Percentiles rank a stretch among this genome's conserved stretches.
Conservation (phyloP, 30 jellyfish, hydroid and myxozoan species). For the Morbakka virulenta region DNA sequence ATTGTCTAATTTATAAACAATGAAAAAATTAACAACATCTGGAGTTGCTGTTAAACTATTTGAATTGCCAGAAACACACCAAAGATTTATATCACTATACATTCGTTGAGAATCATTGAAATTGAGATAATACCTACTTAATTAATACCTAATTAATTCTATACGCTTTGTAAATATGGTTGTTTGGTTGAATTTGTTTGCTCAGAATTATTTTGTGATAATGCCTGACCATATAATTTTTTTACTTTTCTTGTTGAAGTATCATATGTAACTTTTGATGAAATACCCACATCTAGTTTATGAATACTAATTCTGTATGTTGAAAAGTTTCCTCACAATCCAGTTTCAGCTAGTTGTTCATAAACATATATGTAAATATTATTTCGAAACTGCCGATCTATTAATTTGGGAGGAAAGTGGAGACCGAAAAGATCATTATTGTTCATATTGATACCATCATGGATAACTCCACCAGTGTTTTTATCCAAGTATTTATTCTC, state of each 20-base stretch:
- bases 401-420: constrained; percentile 14
- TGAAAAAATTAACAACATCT: constrained; percentile 24
- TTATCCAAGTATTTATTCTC: too few species aligned
- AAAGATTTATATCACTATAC: constrained; percentile 37
- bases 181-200: constrained; percentile 32
- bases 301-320: constrained; percentile 22
- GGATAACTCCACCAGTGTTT: too few species aligned
- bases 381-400: too few species aligned
- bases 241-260: constrained; percentile 53
- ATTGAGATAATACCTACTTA: too few species aligned
- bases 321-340: constrained; percentile 29
- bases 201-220: constrained; percentile 33
- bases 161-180: constrained; percentile 26
- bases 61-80: constrained; percentile 12
- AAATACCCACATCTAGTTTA: constrained; percentile 19
- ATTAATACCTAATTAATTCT: too few species aligned
- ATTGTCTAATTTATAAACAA: constrained; percentile 12
- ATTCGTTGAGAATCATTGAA: constrained; percentile 32
- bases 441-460: constrained; percentile 12
- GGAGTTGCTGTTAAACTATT: too few species aligned
- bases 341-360: constrained; percentile 31
- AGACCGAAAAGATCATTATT: background rate
- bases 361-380: too few species aligned
- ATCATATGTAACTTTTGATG: too few species aligned
- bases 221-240: constrained; percentile 20